These are phyloP conservation scores for Ormyrus thymus DNA, from an alignment of 2,888 invertebrate species.

Conservation along the genomic window DNA sequence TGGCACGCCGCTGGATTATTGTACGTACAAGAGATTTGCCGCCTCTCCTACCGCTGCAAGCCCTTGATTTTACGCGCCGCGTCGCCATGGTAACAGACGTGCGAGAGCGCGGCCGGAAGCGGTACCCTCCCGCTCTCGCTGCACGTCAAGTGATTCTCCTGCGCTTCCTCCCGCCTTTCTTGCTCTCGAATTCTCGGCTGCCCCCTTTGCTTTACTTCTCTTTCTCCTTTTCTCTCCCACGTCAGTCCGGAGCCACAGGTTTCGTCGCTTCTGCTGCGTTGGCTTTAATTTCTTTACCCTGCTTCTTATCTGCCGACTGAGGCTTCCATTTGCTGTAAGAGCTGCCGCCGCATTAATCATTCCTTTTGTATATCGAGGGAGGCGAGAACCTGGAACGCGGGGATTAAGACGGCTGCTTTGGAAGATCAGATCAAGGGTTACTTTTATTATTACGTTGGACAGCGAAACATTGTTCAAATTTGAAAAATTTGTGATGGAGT, in stretches of 20 bases:
- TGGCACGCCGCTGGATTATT: constrained; percentile 67
- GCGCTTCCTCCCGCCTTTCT: constrained; percentile 57
- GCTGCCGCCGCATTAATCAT: constrained; percentile 56
- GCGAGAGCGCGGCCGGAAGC: constrained; percentile 57
- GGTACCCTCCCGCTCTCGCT: constrained; percentile 64
- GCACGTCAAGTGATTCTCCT: constrained; percentile 68
- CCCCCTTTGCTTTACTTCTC: constrained; percentile 56
- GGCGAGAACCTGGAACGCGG: constrained; percentile 39
- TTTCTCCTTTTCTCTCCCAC: constrained; percentile 25
- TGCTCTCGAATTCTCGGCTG: constrained; percentile 55
- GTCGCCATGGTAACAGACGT: constrained; percentile 72
- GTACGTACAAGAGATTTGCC: constrained; percentile 72
- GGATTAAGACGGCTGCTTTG: background rate
- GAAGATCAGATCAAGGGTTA: too few relatives aligned
- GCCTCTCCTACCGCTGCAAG: constrained; percentile 69
- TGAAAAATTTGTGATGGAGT: too few relatives aligned
- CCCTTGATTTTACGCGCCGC: constrained; percentile 67
- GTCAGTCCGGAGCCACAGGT: constrained; percentile 59
- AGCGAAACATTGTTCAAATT: too few relatives aligned
- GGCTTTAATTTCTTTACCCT: constrained; percentile 40
- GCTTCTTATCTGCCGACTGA: constrained; percentile 9
- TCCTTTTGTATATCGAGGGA: constrained; percentile 52
- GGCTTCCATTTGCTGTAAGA: too few relatives aligned
- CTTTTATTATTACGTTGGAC: too few relatives aligned
- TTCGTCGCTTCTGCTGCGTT: constrained; percentile 52